Evolutionary conservation across 2,113 vertebrate genomes (phyloP).

Genomic region (Zosterops borbonicus): DNA sequence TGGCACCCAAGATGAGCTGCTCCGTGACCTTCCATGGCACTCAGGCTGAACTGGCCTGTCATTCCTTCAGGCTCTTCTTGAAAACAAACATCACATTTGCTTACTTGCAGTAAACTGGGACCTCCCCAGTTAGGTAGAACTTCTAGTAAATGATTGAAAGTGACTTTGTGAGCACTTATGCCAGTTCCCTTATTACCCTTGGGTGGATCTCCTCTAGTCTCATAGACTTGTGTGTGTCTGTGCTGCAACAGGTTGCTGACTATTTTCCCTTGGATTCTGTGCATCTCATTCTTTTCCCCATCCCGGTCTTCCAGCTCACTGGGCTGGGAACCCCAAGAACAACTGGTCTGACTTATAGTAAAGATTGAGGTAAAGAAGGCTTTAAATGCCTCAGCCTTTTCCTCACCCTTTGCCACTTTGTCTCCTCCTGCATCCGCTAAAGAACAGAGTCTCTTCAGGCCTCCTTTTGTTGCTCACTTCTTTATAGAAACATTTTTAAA

Average conservation of each 20-base stretch:
- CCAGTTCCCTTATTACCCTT: not conserved
- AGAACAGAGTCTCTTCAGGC: not conserved
- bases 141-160: not conserved
- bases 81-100: not conserved
- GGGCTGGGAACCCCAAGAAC: not conserved
- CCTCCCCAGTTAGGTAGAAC: not conserved
- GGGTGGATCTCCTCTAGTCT: not conserved
- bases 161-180: not conserved
- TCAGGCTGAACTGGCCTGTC: not conserved
- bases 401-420: not conserved
- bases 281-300: not conserved
- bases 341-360: not conserved
- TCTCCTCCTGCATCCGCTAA: not conserved
- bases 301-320: not conserved
- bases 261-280: not conserved
- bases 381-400: not conserved
- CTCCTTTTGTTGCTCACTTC: not conserved
- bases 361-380: not conserved
- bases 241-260: not conserved
- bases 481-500: not conserved
- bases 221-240: not conserved
- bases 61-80: not conserved
- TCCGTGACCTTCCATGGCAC: rapidly evolving
- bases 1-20: no score
- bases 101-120: not conserved